phyloP scores from a whole-genome alignment of 2,888 invertebrate species.

The Apeira syringaria region DNA sequence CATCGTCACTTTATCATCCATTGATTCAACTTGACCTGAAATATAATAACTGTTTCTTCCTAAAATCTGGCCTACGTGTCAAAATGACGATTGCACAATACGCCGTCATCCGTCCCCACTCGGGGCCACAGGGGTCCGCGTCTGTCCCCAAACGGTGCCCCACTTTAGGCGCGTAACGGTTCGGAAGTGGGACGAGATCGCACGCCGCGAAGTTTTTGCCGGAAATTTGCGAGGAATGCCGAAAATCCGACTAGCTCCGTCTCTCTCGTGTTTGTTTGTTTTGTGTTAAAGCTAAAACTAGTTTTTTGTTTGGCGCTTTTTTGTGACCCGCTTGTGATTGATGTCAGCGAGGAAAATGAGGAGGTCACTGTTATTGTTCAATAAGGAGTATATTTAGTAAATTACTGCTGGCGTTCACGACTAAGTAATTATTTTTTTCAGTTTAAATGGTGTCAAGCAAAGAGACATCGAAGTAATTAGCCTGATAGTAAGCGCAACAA shows the following conservation, averaged over 20 bases:
- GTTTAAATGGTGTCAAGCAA: too few relatives aligned
- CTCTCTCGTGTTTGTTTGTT: slow-evolving; percentile 26
- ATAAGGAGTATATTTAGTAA: too few relatives aligned
- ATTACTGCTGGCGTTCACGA: too few relatives aligned
- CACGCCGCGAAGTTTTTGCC: slow-evolving; percentile 27
- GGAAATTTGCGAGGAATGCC: slow-evolving; percentile 27
- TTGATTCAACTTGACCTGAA: slow-evolving; percentile 40
- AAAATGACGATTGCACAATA: slow-evolving; percentile 49
- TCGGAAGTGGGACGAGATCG: slow-evolving; percentile 27
- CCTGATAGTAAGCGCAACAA: too few relatives aligned
- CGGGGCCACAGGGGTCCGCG: slow-evolving; percentile 26
- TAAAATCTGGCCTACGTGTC: slow-evolving; percentile 36
- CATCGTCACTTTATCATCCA: slow-evolving; percentile 23
- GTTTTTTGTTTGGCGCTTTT: slow-evolving; percentile 14
- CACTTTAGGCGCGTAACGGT: slow-evolving; percentile 31
- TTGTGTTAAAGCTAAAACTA: slow-evolving; percentile 15
- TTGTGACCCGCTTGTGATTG: slow-evolving; percentile 3
- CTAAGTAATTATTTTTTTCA: too few relatives aligned
- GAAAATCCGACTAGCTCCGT: slow-evolving; percentile 16
- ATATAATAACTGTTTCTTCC: slow-evolving; percentile 31
- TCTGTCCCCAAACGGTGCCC: slow-evolving; percentile 17
- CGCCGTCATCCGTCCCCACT: slow-evolving; percentile 34
- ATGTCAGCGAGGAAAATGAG: slow-evolving; percentile 1
- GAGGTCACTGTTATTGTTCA: too few relatives aligned
- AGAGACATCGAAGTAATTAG: too few relatives aligned